These are phyloP conservation scores for Tragelaphus imberbis DNA, from an alignment of 2,113 vertebrate species.

Conservation along the genomic window DNA sequence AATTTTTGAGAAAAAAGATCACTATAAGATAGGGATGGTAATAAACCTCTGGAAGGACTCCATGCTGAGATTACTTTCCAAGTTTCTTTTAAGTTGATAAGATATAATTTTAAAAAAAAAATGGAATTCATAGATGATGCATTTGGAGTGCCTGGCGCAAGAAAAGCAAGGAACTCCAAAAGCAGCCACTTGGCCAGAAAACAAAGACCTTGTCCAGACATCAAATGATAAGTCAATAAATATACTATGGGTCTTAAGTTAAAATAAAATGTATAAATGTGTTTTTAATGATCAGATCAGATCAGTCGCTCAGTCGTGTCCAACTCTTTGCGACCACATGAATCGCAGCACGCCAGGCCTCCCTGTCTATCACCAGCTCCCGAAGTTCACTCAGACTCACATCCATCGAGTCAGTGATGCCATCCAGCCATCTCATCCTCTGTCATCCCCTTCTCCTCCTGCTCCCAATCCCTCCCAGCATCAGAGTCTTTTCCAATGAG, in stretches of 20 bases:
- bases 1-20: background rate
- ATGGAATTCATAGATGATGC: slow-evolving; percentile 17
- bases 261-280: slow-evolving; percentile 8
- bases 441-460: too few relatives aligned
- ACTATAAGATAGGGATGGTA: background rate
- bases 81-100: background rate
- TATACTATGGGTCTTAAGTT: background rate
- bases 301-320: too few relatives aligned
- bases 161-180: background rate
- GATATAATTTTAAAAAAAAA: background rate
- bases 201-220: slow-evolving; percentile 3
- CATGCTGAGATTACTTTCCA: background rate
- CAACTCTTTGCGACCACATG: too few relatives aligned
- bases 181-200: background rate
- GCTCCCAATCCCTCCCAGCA: too few relatives aligned
- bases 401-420: too few relatives aligned
- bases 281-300: background rate
- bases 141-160: background rate
- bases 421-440: too few relatives aligned
- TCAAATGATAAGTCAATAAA: slow-evolving; percentile 1
- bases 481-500: too few relatives aligned
- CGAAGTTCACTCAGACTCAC: too few relatives aligned
- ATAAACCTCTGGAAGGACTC: slow-evolving; percentile 6
- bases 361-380: too few relatives aligned
- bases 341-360: too few relatives aligned